phyloP scores from a whole-genome alignment of 2,888 invertebrate genomes.

The Drosophila kambysellisi region DNA sequence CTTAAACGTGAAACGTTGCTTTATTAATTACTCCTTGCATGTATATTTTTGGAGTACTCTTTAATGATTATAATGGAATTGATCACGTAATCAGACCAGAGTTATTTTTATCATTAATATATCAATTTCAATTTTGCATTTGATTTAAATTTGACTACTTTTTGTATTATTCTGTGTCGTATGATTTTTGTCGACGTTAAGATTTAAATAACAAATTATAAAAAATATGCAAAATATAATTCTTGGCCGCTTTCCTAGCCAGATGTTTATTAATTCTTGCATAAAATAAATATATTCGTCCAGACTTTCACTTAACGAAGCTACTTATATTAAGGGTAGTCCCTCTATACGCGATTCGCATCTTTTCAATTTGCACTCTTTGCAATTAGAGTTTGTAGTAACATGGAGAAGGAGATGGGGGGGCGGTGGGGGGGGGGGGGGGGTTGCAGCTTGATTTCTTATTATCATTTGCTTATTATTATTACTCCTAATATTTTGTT shows the following conservation, averaged over 20 bases:
- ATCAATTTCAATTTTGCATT: not conserved
- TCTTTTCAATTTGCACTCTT: slow-evolving; percentile 2
- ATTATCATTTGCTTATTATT: slow-evolving; percentile 38
- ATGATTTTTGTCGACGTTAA: not conserved
- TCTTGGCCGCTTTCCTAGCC: not conserved
- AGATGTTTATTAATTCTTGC: not conserved
- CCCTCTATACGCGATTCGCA: not conserved
- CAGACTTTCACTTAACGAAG: not conserved
- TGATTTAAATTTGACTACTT: not conserved
- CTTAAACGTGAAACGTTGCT: not conserved
- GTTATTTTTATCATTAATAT: not conserved
- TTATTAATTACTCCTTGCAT: not conserved
- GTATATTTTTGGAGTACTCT: not conserved
- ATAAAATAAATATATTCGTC: not conserved
- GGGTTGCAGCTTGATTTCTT: slow-evolving; percentile 21
- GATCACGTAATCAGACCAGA: not conserved
- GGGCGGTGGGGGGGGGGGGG: too few species aligned
- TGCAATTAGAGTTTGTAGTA: slow-evolving; percentile 20
- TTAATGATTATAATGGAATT: not conserved
- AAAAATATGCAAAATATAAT: not conserved
- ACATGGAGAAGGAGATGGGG: too few species aligned
- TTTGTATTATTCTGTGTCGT: not conserved
- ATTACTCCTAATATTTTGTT: slow-evolving; percentile 10
- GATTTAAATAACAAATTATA: not conserved
- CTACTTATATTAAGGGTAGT: not conserved